phyloP scores from a whole-genome alignment of 2,797 vertebrate genomes.

The Centroberyx gerrardi region DNA sequence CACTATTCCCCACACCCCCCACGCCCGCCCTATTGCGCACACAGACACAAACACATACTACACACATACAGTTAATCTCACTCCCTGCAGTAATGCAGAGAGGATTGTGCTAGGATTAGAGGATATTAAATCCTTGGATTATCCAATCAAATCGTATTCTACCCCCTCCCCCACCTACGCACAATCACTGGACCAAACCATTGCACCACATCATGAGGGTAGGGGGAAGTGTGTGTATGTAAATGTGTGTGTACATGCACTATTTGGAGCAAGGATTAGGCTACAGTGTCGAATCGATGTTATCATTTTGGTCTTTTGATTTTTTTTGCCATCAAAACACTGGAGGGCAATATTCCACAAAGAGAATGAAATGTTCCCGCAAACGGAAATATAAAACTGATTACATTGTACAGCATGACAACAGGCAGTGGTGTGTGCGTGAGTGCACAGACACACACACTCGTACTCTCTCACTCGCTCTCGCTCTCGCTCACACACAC shows the following conservation, averaged over 20 bases:
- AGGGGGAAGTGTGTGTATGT: slow-evolving; percentile 34
- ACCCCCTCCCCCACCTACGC: slow-evolving; percentile 72
- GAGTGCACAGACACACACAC: slow-evolving; percentile 11
- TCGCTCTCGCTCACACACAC: slow-evolving; percentile 26
- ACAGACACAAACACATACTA: slow-evolving; percentile 73
- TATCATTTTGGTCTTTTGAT: slow-evolving; percentile 48
- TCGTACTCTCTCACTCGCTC: slow-evolving; percentile 35
- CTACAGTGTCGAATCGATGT: slow-evolving; percentile 44
- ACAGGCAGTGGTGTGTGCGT: slow-evolving; percentile 18
- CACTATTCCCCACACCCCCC: slow-evolving; percentile 30
- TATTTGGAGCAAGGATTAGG: slow-evolving; percentile 56
- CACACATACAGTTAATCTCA: slow-evolving; percentile 84
- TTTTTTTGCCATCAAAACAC: slow-evolving; percentile 30
- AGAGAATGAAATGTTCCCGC: slow-evolving; percentile 27
- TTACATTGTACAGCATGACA: slow-evolving; percentile 45
- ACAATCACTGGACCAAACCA: slow-evolving; percentile 82
- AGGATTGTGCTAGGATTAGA: slow-evolving; percentile 87
- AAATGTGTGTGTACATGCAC: slow-evolving; percentile 45
- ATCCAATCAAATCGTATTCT: slow-evolving; percentile 89
- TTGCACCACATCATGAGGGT: slow-evolving; percentile 59
- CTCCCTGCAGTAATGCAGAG: slow-evolving; percentile 84
- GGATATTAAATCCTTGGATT: slow-evolving; percentile 91
- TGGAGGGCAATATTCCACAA: slow-evolving; percentile 19
- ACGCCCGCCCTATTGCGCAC: slow-evolving; percentile 46
- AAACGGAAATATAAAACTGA: slow-evolving; percentile 57